Evolutionary conservation across 64 coral and sea anemone genomes (phyloP), one percentile per base, ranked within the genome.

Genomic region (Actinia equina): DNA sequence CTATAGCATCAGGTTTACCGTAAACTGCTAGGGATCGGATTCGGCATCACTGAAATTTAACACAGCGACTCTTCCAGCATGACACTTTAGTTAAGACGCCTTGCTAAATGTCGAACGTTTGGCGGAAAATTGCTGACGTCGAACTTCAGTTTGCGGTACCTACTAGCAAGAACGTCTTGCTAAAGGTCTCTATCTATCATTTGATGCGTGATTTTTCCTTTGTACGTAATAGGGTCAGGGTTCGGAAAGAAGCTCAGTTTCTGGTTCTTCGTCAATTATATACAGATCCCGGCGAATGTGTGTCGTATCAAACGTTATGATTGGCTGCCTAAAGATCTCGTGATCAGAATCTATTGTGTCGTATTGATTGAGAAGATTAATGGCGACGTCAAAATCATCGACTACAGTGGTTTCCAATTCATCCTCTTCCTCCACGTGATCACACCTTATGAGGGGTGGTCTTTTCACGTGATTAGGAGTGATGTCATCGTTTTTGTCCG

Each of bases 301-400:
- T 14, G 42, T 81, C 22, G 49, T 49, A 81, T 81, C 78, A 81
- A 81, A 81, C 19, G 78, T 81, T 52, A 81, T 81, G 78, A 52
- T 52, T 49, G 78, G 42, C 20, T 23, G 42, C 12, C 19, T 17
- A 19, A 81, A 52, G 2, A 30, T 12, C 7, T 45, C 27, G 27
- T 18, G 4, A 49, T 46, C 43, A 52, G 4, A 5, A 11, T 81
- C 41, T 49, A 49, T 49, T 49, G 46, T 49, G 15, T 81, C 78
- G 15, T 81, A 44, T 18, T 45, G 14, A 18, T 81, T 37, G 16
- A 49, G 17, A 52, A 22, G 17, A n/a, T 20, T 6, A 81, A 17
- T 9, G 11, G 55, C 55, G 16, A 22, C 7, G 20, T 52, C 44
- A 81, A 22, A 49, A 18, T 52, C 78, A 44, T 22, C 18, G 12